Evolutionary conservation across 53 echinoderm and acorn worm species (phyloP), one percentile per base, ranked within the genome.

Genomic region (Echinarachnius parma): DNA sequence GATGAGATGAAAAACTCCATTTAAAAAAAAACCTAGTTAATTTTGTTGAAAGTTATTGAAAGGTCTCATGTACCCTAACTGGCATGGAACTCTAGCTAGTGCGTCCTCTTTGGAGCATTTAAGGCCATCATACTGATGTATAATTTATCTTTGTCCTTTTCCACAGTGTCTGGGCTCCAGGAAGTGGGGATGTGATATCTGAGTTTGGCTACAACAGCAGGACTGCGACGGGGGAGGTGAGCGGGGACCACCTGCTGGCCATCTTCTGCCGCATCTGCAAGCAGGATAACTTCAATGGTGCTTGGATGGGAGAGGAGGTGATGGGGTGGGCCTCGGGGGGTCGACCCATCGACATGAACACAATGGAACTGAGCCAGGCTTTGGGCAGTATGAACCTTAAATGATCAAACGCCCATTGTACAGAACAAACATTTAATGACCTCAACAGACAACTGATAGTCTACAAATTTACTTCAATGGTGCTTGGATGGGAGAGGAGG

Each of bases 271-370:
- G 54, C 28, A 94, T 94, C 58, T 79, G 84, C 27, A 57, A 87
- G 39, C 49, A 81, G 46, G 90, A 90, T 29, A 84, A 80, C 48
- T 94, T 94, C 70, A 89, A 88, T 19, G 95, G 88, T 11, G 71
- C 85, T 18, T 94, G 90, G 90, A 87, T 94, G 86, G 89, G 90
- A 18, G 89, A 86, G 45, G 89, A 89, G 32, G 81, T 86, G 48
- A 77, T 83, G 49, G 80, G 77, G 15, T 83, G 76, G 47, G 77
- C 77, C 48, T 56, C 75, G 23, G 74, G 55, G 2, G 45, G 72
- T 14, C 72, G 45, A 5, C 4, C 25, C 28, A 34, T 34, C 28
- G 72, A 72, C 16, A 35, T 72, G 55, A 72, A 37, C 44, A 72
- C 42, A 15, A 8, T 37, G 28, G 74, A 72, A 35, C 42, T 72